Evolutionary conservation across 2,888 invertebrate genomes (phyloP).

Genomic region (Dasysyrphus albostriatus): DNA sequence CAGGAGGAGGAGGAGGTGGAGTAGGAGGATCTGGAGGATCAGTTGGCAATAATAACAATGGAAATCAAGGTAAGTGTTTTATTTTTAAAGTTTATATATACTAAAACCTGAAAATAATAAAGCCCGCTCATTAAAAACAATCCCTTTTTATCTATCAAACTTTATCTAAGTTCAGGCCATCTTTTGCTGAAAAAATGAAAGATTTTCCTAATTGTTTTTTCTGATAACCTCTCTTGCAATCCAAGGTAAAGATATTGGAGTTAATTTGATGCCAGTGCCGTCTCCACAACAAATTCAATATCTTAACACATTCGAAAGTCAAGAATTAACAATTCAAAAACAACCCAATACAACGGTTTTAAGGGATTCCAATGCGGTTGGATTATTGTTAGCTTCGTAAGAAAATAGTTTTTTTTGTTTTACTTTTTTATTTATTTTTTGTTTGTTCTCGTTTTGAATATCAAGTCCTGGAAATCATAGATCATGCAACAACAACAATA

Average conservation of each 20-base stretch:
- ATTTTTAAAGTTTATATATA: background rate
- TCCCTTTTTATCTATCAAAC: background rate
- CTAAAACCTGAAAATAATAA: background rate
- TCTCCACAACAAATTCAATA: constrained; percentile 98
- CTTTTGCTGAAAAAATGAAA: background rate
- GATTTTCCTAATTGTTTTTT: background rate
- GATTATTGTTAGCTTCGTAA: constrained; percentile 81
- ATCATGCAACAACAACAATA: constrained; percentile 65
- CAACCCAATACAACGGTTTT: constrained; percentile 91
- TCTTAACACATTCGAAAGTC: constrained; percentile 97
- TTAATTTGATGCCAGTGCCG: constrained; percentile 96
- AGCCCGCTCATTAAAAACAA: background rate
- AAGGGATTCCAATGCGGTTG: constrained; percentile 58
- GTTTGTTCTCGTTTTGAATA: constrained; percentile 49
- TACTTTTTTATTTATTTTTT: constrained; percentile 33
- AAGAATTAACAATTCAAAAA: constrained; percentile 97
- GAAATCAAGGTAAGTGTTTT: constrained; percentile 70
- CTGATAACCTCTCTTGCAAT: constrained; percentile 13
- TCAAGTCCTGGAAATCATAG: constrained; percentile 66
- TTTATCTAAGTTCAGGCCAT: background rate
- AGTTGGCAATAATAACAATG: constrained; percentile 44
- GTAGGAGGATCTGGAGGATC: constrained; percentile 31
- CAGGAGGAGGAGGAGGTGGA: constrained; percentile 29
- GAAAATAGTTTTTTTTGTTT: constrained; percentile 78
- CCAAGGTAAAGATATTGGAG: constrained; percentile 69